Percentiles rank a stretch among this genome's conserved stretches.
Evolutionary conservation across 2,797 vertebrate species (phyloP).

Genomic region (Pangasius mekongensis): DNA sequence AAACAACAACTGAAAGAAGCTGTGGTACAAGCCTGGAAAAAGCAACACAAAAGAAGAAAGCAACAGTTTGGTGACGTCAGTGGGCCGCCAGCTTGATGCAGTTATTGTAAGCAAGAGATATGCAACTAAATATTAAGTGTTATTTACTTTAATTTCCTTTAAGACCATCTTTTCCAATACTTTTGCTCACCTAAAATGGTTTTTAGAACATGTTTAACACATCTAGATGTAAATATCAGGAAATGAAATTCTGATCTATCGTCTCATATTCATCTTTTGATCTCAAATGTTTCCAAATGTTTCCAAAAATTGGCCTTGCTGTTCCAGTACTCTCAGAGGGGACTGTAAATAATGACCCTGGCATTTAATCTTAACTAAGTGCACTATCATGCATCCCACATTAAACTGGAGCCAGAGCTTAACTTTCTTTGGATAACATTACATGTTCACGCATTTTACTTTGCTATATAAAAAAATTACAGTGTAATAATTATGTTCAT

Average conservation of each 20-base stretch:
- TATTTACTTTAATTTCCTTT: too few relatives aligned
- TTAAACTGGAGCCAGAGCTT: neutral
- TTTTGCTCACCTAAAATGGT: too few relatives aligned
- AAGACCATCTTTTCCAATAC: neutral
- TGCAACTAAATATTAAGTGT: too few relatives aligned
- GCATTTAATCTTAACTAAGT: neutral
- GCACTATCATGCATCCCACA: neutral
- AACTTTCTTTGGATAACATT: neutral
- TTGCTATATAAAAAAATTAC: neutral
- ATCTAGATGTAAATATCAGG: neutral
- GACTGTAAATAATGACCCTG: neutral
- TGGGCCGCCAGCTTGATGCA: too few relatives aligned
- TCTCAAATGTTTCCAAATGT: neutral
- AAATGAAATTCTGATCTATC: neutral
- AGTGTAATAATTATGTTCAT: neutral
- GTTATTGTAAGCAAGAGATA: neutral
- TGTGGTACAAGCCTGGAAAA: neutral
- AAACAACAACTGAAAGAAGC: neutral
- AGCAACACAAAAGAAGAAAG: too few relatives aligned
- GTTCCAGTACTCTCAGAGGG: neutral
- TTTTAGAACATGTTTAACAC: neutral
- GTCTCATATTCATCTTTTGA: neutral
- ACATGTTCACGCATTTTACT: neutral
- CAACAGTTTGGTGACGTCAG: too few relatives aligned
- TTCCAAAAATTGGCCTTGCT: neutral